phyloP scores from a whole-genome alignment of 2,113 vertebrate genomes.

The Trochalopteron elliotii region DNA sequence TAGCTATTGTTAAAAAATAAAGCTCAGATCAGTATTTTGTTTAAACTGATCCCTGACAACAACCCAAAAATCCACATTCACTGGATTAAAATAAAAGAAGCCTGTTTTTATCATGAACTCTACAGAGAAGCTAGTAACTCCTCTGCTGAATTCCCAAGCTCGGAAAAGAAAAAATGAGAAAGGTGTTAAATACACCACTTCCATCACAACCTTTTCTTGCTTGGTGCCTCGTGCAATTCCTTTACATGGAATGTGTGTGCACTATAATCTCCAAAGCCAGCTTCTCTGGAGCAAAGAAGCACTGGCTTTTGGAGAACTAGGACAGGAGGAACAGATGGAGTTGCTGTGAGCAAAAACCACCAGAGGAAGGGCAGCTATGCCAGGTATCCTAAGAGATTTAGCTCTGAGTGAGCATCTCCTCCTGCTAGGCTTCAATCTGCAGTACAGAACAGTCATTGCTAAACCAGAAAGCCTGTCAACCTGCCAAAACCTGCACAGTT shows the following conservation, averaged over 20 bases:
- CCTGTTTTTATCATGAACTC: neutral
- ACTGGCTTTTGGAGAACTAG: neutral
- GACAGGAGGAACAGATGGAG: slow-evolving; percentile 1
- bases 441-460: neutral
- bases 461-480: neutral
- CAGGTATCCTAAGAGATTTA: neutral
- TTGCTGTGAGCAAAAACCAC: neutral
- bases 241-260: neutral
- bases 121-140: neutral
- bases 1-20: neutral
- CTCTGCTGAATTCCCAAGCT: neutral
- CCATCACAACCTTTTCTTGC: neutral
- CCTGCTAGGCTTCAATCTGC: neutral
- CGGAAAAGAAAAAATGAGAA: neutral
- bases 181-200: neutral
- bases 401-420: neutral
- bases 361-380: neutral
- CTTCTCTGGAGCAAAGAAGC: neutral
- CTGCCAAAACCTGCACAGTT: neutral
- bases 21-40: neutral
- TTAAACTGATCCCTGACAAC: neutral
- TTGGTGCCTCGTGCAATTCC: neutral
- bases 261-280: neutral
- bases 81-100: neutral
- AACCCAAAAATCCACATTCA: neutral